Evolutionary conservation across 23 tunicate species (phyloP).

Genomic region (Diplosoma virens): DNA sequence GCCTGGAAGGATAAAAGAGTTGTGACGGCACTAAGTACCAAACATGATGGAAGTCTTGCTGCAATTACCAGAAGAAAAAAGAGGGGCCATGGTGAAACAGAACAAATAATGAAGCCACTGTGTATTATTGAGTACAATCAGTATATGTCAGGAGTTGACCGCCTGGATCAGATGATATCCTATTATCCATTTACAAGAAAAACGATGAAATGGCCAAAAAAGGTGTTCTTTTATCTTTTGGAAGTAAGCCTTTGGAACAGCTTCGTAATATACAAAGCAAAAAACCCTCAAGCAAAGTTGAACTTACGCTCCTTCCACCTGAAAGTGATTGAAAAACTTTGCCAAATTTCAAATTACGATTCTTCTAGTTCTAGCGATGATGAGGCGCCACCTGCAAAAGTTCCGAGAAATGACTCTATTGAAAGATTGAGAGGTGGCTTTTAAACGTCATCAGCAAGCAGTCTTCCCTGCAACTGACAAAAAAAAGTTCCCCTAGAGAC

Average conservation of each 20-base stretch:
- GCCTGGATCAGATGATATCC: constrained; percentile 30
- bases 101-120: constrained; percentile 1
- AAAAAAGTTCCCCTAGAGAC: constrained; percentile 18
- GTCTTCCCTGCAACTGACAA: constrained; percentile 17
- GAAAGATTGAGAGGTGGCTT: constrained; percentile 28
- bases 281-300: neutral
- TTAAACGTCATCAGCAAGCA: constrained; percentile 28
- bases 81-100: constrained; percentile 2
- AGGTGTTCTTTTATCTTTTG: constrained; percentile 19
- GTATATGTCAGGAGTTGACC: constrained; percentile 31
- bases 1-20: constrained; percentile 33
- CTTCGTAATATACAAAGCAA: constrained; percentile 23
- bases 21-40: constrained; percentile 33
- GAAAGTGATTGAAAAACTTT: constrained; percentile 24
- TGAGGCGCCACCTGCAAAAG: constrained; percentile 18
- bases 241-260: constrained; percentile 20
- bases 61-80: neutral
- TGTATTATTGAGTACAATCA: constrained; percentile 28
- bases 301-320: neutral
- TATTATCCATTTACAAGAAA: constrained; percentile 35
- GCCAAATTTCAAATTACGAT: constrained; percentile 26
- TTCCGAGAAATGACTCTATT: constrained; percentile 17
- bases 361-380: constrained; percentile 14
- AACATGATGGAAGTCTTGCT: constrained; percentile 5
- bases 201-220: constrained; percentile 12